Evolutionary conservation across 1,140 invertebrate species (phyloP).

Genomic region (Chymomyza costata): DNA sequence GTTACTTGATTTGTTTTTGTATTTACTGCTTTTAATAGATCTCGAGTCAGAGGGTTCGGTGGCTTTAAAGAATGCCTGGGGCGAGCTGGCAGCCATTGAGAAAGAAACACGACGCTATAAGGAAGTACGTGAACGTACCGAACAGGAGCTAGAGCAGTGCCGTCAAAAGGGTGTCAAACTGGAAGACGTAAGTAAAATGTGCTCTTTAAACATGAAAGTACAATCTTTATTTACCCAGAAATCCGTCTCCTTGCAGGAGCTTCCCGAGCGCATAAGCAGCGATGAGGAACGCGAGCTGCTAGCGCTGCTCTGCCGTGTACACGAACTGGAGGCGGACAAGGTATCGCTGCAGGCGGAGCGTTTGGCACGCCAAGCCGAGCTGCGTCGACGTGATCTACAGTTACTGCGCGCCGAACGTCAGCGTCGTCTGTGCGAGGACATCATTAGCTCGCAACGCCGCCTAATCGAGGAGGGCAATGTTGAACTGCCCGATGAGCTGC

Average conservation of each 20-base stretch:
- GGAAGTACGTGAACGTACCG: conserved; percentile 83
- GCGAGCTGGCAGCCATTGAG: conserved; percentile 88
- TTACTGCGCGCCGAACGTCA: conserved; percentile 90
- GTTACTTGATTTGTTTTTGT: background rate
- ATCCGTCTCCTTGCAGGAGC: conserved; percentile 78
- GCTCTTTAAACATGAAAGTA: rapidly evolving
- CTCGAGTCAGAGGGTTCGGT: conserved; percentile 81
- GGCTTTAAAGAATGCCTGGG: conserved; percentile 88
- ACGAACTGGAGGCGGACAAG: conserved; percentile 94
- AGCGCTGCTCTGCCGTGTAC: conserved; percentile 88
- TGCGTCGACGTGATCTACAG: conserved; percentile 87
- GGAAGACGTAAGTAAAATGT: conserved; percentile 82
- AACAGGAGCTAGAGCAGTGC: conserved; percentile 86
- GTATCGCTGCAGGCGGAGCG: conserved; percentile 89
- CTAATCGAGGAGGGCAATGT: conserved; percentile 87
- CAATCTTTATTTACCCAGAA: too few relatives aligned
- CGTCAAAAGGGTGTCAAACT: conserved; percentile 84
- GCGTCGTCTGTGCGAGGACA: conserved; percentile 90
- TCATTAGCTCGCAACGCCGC: conserved; percentile 89
- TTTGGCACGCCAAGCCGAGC: conserved; percentile 88
- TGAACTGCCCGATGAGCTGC: conserved; percentile 84
- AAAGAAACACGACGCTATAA: conserved; percentile 89
- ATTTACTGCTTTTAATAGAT: conserved; percentile 28
- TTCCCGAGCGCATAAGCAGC: conserved; percentile 87
- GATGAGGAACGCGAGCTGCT: conserved; percentile 91